A percentile compares a stretch with the other conserved stretches of the same genome.
Conservation (phyloP, 2,113 vertebrate genomes). For the Sinosuthora webbiana region DNA sequence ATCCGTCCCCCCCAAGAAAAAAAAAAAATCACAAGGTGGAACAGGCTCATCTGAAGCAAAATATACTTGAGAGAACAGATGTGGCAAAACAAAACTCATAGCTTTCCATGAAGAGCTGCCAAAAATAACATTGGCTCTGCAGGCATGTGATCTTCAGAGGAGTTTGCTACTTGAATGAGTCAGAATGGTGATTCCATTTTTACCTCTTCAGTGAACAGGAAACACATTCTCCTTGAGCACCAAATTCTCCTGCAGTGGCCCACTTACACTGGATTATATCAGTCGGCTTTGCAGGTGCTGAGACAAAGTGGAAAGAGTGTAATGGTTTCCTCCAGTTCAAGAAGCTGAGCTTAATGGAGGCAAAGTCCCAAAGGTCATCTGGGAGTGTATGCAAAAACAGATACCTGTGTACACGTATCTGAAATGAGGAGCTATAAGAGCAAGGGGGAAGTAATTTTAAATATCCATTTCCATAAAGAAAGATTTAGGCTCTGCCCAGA, state of each 20-base stretch:
- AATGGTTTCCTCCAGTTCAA: background rate
- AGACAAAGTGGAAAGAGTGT: background rate
- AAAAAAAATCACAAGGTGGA: slow-evolving; percentile 27
- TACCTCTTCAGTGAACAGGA: slow-evolving; percentile 59
- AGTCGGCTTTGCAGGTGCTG: slow-evolving; percentile 33
- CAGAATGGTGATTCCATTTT: slow-evolving; percentile 66
- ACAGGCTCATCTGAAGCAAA: slow-evolving; percentile 48
- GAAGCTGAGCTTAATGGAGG: background rate
- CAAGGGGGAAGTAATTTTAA: background rate
- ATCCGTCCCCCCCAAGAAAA: rapidly evolving
- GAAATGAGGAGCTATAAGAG: background rate
- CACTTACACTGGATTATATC: background rate
- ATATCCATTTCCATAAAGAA: background rate
- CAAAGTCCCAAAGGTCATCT: background rate
- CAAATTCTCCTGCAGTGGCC: slow-evolving; percentile 32
- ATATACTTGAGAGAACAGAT: slow-evolving; percentile 62
- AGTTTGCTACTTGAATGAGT: slow-evolving; percentile 63
- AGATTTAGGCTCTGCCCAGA: background rate
- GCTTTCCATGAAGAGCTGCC: slow-evolving; percentile 66
- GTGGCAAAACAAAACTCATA: slow-evolving; percentile 65
- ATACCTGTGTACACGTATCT: background rate
- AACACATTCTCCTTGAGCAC: slow-evolving; percentile 44
- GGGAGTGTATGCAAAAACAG: background rate
- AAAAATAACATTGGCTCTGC: slow-evolving; percentile 66
- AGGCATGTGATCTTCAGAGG: slow-evolving; percentile 65